Evolutionary conservation across 2,113 vertebrate genomes (phyloP).

Genomic region (Pycnonotus jocosus): DNA sequence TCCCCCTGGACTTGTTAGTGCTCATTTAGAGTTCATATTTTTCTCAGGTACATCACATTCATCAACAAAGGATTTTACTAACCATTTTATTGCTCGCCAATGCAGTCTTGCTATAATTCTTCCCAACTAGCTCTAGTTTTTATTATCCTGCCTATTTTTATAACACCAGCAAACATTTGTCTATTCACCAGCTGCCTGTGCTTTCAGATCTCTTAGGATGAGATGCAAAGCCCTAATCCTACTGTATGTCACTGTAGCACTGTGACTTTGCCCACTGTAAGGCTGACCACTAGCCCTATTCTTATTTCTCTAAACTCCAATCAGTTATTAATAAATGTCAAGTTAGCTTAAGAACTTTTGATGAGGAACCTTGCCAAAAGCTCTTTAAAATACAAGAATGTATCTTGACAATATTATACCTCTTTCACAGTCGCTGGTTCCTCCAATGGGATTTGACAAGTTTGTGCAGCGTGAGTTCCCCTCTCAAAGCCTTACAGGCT

Average conservation of each 20-base stretch:
- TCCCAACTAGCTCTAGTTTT: background rate
- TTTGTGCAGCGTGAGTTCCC: background rate
- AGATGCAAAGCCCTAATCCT: background rate
- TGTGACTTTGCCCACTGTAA: background rate
- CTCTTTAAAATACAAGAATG: background rate
- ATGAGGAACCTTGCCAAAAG: background rate
- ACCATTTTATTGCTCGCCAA: background rate
- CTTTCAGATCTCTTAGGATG: background rate
- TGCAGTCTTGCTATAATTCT: background rate
- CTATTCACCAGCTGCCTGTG: background rate
- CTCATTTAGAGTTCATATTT: background rate
- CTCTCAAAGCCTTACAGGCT: background rate
- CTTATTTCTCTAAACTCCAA: background rate
- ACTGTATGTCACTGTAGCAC: background rate
- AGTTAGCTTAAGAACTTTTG: background rate
- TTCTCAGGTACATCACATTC: background rate
- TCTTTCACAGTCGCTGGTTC: background rate
- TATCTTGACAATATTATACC: background rate
- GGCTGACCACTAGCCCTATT: background rate
- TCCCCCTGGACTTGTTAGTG: background rate
- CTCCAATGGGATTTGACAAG: background rate
- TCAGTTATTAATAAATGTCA: background rate
- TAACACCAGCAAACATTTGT: background rate
- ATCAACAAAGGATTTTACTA: background rate
- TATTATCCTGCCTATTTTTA: background rate